phyloP scores from a whole-genome alignment of 2,797 vertebrate genomes.

The Acanthurus lineatus region DNA sequence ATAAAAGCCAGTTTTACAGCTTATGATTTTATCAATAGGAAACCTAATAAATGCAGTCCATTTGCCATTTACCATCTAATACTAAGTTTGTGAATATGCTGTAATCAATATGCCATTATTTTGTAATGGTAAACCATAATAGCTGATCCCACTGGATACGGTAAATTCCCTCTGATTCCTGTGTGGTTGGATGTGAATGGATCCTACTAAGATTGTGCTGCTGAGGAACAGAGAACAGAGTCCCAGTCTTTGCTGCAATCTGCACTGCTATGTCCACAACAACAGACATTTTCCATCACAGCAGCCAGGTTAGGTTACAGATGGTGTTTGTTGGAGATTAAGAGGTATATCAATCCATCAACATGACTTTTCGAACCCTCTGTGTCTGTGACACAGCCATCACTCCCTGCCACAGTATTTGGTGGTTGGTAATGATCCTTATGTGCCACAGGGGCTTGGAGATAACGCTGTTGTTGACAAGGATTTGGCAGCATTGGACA shows the following conservation, averaged over 20 bases:
- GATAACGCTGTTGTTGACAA: constrained; percentile 10
- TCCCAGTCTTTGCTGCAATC: constrained; percentile 36
- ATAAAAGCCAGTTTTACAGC: constrained; percentile 54
- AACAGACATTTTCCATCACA: constrained; percentile 39
- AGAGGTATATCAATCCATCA: constrained; percentile 50
- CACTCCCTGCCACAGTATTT: constrained; percentile 21
- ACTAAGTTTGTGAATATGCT: constrained; percentile 31
- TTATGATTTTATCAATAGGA: constrained; percentile 65
- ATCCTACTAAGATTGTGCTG: constrained; percentile 39
- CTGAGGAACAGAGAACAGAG: constrained; percentile 20
- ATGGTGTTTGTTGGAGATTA: constrained; percentile 55
- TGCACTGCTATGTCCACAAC: constrained; percentile 24
- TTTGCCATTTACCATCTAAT: constrained; percentile 11
- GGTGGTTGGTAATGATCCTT: constrained; percentile 44
- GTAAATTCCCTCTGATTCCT: constrained; percentile 32
- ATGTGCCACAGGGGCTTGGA: constrained; percentile 11
- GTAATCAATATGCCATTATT: constrained; percentile 67
- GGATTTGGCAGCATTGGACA: constrained; percentile 9
- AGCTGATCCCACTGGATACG: constrained; percentile 36
- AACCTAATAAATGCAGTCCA: not conserved
- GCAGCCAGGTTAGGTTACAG: constrained; percentile 46
- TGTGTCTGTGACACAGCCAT: constrained; percentile 29
- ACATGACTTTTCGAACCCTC: constrained; percentile 46
- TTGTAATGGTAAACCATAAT: constrained; percentile 52
- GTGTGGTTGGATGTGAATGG: constrained; percentile 28